phyloP scores from a whole-genome alignment of 64 coral and sea anemone genomes.

The Actinia tenebrosa region DNA sequence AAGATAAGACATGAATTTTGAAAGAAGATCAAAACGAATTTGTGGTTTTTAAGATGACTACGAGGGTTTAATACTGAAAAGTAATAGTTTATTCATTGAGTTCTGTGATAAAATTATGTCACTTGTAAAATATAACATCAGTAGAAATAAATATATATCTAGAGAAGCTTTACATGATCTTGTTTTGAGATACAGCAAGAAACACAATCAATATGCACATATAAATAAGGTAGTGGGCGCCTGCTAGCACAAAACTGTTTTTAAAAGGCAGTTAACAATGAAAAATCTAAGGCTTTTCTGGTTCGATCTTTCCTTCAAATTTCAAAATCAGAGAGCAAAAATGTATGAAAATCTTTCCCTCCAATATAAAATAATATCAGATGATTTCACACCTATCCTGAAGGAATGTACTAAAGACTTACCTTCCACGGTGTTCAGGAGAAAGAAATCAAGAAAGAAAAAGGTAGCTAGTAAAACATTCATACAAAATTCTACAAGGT shows the following conservation, averaged over 20 bases:
- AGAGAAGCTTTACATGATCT: not conserved
- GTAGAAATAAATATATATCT: too few relatives aligned
- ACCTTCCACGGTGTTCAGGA: not conserved
- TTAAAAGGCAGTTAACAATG: not conserved
- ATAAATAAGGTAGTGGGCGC: not conserved
- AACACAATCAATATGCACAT: not conserved
- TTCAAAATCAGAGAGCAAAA: not conserved
- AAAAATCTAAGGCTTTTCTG: not conserved
- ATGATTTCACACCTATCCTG: not conserved
- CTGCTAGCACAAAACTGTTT: not conserved
- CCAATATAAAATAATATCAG: not conserved
- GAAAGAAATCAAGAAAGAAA: not conserved
- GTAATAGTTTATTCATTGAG: not conserved
- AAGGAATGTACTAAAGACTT: not conserved
- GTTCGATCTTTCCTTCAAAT: not conserved
- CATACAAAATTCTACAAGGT: not conserved
- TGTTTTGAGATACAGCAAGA: not conserved
- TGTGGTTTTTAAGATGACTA: not conserved
- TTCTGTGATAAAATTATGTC: not conserved
- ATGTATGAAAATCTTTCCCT: not conserved
- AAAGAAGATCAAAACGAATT: not conserved
- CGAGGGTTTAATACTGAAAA: not conserved
- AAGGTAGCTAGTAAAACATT: not conserved
- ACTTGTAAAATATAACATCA: not conserved
- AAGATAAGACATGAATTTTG: not conserved